Evolutionary conservation across 2,113 vertebrate species (phyloP), one percentile per base, ranked within the genome.

Genomic region (Prionailurus viverrinus): DNA sequence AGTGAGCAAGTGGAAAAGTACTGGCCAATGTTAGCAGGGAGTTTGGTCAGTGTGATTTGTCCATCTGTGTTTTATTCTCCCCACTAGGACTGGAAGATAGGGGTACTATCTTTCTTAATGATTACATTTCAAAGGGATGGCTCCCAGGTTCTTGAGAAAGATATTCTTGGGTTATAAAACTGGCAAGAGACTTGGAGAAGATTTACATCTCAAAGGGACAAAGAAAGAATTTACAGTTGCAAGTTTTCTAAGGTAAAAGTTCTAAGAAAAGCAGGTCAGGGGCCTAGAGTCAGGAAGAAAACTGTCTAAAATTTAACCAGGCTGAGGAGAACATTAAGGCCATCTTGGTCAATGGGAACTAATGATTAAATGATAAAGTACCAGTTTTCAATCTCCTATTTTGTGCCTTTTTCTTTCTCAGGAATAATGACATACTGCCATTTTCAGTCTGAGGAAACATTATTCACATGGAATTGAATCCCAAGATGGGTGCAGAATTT

Each of bases 161-260:
- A 58, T 55, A 29, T 73, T 80, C 5, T 31, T 89, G 33, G 15
- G 1, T 29, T 63, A 33, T 45, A 85, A 74, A 92, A n/a, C 33
- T 51, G 10, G 18, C 13, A 45, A 48, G 3, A 61, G 4, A 16
- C n/a, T 92, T 55, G 7, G 3, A 76, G 6, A 88, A 93, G 55
- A 94, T 76, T 96, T 96, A 41, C 12, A 94, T 94, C 4, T 88
- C 41, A 58, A 94, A 86, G 61, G 27, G 10, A 8, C 21, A 74
- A 78, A 73, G 14, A 36, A 92, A 73, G 12, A 78, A 79, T 88
- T 92, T 92, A 78, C 45, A 79, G 13, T 15, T 84, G 2, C 21
- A 94, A 84, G 27, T 88, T 96, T 96, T 94, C 19, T 92, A 53
- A 90, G 61, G 63, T 74, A 93, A 81, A 79, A 89, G 31, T 53